Evolutionary conservation across 2,888 invertebrate species (phyloP).

Genomic region (Chrysolina americana): DNA sequence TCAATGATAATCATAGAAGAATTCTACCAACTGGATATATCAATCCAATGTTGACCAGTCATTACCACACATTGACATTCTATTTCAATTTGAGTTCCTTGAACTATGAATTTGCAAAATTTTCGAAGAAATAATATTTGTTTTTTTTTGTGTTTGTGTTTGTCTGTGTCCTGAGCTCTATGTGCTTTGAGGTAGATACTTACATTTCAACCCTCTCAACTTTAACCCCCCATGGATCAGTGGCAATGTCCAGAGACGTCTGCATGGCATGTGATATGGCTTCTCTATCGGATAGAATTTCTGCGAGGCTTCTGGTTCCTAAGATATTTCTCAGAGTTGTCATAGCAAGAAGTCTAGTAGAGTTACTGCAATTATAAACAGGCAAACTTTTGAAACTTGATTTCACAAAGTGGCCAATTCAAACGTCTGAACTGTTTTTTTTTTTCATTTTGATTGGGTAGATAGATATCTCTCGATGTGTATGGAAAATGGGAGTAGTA

Average conservation of each 20-base stretch:
- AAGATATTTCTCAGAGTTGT: conserved; percentile 91
- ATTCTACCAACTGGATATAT: too few relatives aligned
- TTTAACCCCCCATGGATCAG: conserved; percentile 94
- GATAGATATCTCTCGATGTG: too few relatives aligned
- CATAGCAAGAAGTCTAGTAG: conserved; percentile 86
- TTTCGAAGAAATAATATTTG: too few relatives aligned
- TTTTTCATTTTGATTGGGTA: too few relatives aligned
- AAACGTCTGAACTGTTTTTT: conserved; percentile 7
- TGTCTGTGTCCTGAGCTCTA: background rate
- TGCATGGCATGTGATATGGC: conserved; percentile 94
- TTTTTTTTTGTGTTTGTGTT: too few relatives aligned
- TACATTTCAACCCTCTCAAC: conserved; percentile 96
- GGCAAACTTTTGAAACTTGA: conserved; percentile 22
- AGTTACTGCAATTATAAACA: conserved; percentile 74
- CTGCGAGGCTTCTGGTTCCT: conserved; percentile 92
- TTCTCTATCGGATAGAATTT: conserved; percentile 93
- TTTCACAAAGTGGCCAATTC: background rate
- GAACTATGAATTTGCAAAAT: too few relatives aligned
- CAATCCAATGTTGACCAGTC: too few relatives aligned
- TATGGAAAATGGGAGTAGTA: too few relatives aligned
- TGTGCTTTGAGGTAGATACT: conserved; percentile 60
- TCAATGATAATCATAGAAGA: too few relatives aligned
- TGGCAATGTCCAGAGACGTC: conserved; percentile 85
- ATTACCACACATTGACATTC: too few relatives aligned
- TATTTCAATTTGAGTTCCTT: too few relatives aligned